Base-by-base conservation (phyloP, 2,888 invertebrate species). In the Mesorhabditis sp. region DNA sequence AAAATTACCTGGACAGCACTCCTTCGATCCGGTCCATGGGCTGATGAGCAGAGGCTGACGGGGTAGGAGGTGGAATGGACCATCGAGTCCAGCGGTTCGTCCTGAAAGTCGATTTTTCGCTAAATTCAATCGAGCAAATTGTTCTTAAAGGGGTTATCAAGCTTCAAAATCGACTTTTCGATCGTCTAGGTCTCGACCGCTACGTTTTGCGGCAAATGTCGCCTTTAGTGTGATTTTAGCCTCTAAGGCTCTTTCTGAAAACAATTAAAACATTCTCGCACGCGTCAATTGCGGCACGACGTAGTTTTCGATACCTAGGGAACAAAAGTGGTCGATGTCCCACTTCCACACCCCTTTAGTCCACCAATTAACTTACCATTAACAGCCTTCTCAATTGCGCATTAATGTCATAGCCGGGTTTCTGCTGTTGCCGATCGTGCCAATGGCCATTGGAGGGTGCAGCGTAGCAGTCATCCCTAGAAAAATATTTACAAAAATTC, bases 51-150 rank as follows among this genome's bases (percentile, higher is more conserved):
- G 7, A 84, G 72, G 50, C 79, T 80, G 43, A 79, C 77, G 5
- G 84, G 84, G 69, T 79, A 84, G 3, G 84, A 84, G 4, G 81
- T 79, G 5, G 84, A 84, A 67, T 84, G 84, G 0, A 82, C 80
- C 78, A 84, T 84, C 50, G 75, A 72, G 44, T 82, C 82, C 28
- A 74, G 67, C 41, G 79, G 73, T 62, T 82, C 83, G 42, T 84
- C 83, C 78, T 78, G 64, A 62, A 70, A 66, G 10, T 62, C 41
- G 44, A 45, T 58, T 6, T 13, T 50, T 50, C 58, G n/a, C 2
- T 13, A 2, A 50, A 2, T 2, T 50, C 58, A 28, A 28, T 28
- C 28, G 28, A 28, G 2, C 28, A 28, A 28, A 28, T 28, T 28
- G 28, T 28, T 28, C 28, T 28, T 28, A 28, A 28, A 28, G 28